Percentiles rank a stretch among this genome's conserved stretches.
These are phyloP conservation scores for Pygocentrus nattereri DNA, from an alignment of 2,797 vertebrate species.

Conservation along the genomic window DNA sequence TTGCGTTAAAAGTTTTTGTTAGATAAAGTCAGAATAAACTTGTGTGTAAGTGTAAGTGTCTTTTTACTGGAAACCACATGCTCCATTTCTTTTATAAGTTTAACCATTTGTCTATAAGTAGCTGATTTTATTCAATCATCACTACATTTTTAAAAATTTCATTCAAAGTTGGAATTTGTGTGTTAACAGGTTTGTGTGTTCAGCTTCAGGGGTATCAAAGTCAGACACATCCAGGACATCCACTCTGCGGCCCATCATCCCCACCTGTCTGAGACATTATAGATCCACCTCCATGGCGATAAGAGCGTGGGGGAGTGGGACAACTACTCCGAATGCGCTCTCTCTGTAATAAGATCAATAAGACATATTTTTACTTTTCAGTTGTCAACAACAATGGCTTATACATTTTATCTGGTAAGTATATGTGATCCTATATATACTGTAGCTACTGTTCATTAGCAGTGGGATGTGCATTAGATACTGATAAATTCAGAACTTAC, in stretches of 20 bases:
- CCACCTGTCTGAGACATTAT: rapidly evolving
- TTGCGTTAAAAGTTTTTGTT: no score
- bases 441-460: neutral
- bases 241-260: neutral
- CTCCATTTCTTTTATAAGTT: neutral
- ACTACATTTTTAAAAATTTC: no score
- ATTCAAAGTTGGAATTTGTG: no score
- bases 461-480: neutral
- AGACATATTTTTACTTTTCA: neutral
- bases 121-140: no score
- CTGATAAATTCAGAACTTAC: neutral
- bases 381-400: neutral
- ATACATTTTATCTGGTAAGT: neutral
- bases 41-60: no score
- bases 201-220: neutral
- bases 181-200: no score
- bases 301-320: no score
- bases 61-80: no score
- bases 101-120: no score
- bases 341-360: slow-evolving; percentile 3
- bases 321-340: rapidly evolving
- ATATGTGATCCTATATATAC: neutral
- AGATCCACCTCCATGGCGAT: rapidly evolving
- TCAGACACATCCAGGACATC: slow-evolving; percentile 43
- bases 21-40: no score